Evolutionary conservation across 1,140 invertebrate genomes (phyloP).

Genomic region (Uloborus diversus): DNA sequence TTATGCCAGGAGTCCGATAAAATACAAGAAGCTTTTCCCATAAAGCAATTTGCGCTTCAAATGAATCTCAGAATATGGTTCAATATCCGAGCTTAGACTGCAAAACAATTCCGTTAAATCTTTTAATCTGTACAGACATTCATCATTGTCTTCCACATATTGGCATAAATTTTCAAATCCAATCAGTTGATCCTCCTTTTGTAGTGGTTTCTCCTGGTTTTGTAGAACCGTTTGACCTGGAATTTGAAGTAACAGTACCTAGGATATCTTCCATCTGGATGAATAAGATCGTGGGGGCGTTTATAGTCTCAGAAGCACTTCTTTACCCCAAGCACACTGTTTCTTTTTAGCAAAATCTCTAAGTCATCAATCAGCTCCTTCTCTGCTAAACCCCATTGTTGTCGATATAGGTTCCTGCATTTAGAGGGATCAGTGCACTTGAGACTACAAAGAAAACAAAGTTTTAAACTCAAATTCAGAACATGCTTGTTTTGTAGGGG

Average conservation of each 20-base stretch:
- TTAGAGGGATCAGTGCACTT: no score
- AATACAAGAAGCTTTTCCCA: no score
- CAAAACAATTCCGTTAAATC: neutral
- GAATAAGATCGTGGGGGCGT: neutral
- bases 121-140: neutral
- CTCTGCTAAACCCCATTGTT: no score
- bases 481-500: no score
- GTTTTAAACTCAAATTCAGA: no score
- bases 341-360: neutral
- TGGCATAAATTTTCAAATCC: neutral
- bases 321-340: neutral
- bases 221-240: neutral
- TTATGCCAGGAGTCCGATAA: no score
- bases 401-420: no score
- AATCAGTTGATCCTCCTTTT: neutral
- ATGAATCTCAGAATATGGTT: neutral
- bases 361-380: neutral
- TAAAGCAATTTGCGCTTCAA: neutral
- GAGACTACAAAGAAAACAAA: no score
- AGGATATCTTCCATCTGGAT: neutral
- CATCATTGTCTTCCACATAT: conserved; percentile 8
- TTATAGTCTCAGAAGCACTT: neutral
- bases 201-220: neutral
- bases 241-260: neutral
- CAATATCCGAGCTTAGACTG: neutral